Base-by-base conservation (phyloP, 2,888 invertebrate species). In the Melanchra persicariae region DNA sequence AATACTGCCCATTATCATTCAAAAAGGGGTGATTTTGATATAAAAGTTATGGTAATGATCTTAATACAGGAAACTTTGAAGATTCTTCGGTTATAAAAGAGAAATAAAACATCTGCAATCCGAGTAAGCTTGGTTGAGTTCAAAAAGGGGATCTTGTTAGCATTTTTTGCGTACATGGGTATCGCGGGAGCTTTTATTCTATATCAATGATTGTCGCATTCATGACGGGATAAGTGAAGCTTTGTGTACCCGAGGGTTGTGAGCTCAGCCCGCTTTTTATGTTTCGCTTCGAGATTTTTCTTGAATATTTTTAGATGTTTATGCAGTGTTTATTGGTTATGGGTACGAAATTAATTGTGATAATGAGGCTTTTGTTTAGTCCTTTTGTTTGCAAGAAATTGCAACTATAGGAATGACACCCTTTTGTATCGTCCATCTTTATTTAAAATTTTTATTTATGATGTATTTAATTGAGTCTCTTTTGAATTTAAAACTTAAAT, bases 151-250 rank as follows among this genome's bases (percentile, higher is more conserved):
- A 60, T 79, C 84, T 85, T 78, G 83, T 80, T 64, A 66, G 65
- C 64, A 43, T 82, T 88, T 89, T 90, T 89, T 87, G 82, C 84
- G 69, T 70, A 72, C 81, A 82, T 83, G 86, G 87, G 88, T 89
- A 88, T 85, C 87, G 73, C 85, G 73, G 83, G 79, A 73, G 81
- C 77, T 87, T 82, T 77, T 74, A 81, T 85, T 85, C 83, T 87
- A 82, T 84, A 85, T 86, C 85, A 75, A 71, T 86, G 86, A 87
- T 89, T 90, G 87, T 89, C 87, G 89, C 83, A 89, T 89, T 88
- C 86, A 89, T 73, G 26, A 57, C 24, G 85, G 90, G 88, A 88
- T 88, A 88, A 88, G 87, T 85, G 81, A 86, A 80, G 69, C 74
- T 85, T 85, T 85, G 85, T 85, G 62, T 19, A 45, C 3, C 34